These are phyloP conservation scores for Acheta domesticus DNA, from an alignment of 2,888 invertebrate species.

Conservation along the genomic window DNA sequence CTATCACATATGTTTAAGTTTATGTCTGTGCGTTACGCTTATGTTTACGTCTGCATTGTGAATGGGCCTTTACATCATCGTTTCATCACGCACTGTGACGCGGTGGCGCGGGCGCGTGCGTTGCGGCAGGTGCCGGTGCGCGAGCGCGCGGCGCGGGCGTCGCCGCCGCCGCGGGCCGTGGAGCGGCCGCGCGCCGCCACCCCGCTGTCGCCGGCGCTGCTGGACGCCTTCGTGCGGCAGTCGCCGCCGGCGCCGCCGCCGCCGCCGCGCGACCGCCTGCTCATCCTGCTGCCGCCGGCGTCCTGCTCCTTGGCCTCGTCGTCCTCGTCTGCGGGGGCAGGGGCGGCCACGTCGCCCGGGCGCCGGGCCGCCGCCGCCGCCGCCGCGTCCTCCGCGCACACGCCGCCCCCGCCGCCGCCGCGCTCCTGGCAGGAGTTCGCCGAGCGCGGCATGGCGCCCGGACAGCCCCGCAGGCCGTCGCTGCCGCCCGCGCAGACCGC, in stretches of 20 bases:
- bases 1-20: no score
- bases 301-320: constrained; percentile 44
- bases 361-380: constrained; percentile 55
- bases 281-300: constrained; percentile 60
- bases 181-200: constrained; percentile 72
- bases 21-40: no score
- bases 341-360: constrained; percentile 49
- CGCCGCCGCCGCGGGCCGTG: constrained; percentile 67
- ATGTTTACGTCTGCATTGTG: no score
- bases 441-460: constrained; percentile 47
- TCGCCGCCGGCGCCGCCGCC: constrained; percentile 42
- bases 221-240: constrained; percentile 61
- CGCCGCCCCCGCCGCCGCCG: constrained; percentile 39
- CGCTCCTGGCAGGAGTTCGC: constrained; percentile 62
- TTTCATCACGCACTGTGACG: no score
- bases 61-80: no score
- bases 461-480: not conserved
- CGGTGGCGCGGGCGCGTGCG: no score
- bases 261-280: constrained; percentile 57
- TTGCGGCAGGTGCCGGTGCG: constrained; percentile 70
- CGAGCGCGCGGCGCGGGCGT: constrained; percentile 50
- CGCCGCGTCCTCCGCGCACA: not conserved
- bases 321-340: constrained; percentile 35
- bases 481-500: not conserved
- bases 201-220: constrained; percentile 65